Evolutionary conservation across 2,888 invertebrate species (phyloP), one percentile per base, ranked within the genome.

Genomic region (Galeopsomyia nigrocyanea): DNA sequence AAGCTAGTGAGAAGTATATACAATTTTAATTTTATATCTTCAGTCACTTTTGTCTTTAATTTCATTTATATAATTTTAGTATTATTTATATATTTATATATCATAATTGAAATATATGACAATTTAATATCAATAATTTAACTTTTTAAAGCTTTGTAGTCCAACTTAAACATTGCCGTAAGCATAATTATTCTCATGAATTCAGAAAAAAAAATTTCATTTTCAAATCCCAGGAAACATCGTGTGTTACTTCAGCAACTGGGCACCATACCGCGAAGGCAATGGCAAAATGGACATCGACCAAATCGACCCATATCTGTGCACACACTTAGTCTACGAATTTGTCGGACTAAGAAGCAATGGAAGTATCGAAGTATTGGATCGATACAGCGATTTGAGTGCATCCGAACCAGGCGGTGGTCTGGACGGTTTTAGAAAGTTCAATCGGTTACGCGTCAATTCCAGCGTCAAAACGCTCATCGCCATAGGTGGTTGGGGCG

Each of bases 311-410:
- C 89, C 92, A 0, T 83, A 85, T 17, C 86, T 93, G 0, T 95
- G 95, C 82, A 94, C 94, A 0, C 94, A 95, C 81, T 74, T 93
- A 57, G 89, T 94, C 14, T 95, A 94, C 81, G 86, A 91, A 0
- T 95, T 95, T 80, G 89, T 90, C 51, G 94, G 93, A 1, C 87
- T 94, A 5, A 63, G 70, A 9, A 71, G 82, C 0, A 86, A 88
- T 61, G 91, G 91, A 1, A 86, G 83, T 0, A 81, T 92, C 0
- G 83, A 87, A 6, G 85, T 90, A 1, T 85, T 92, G 16, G 93
- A 93, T 81, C 82, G 89, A 0, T 89, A 87, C 79, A 87, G 91
- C 62, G 94, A 94, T 79, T 83, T 92, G 5, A 26, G 26, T 26
- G 26, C 26, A 3, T 26, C 26, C 26, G 26, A 26, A 9, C 88